Conservation (phyloP, 2,113 vertebrate genomes). For the Aspidoscelis tigris region DNA sequence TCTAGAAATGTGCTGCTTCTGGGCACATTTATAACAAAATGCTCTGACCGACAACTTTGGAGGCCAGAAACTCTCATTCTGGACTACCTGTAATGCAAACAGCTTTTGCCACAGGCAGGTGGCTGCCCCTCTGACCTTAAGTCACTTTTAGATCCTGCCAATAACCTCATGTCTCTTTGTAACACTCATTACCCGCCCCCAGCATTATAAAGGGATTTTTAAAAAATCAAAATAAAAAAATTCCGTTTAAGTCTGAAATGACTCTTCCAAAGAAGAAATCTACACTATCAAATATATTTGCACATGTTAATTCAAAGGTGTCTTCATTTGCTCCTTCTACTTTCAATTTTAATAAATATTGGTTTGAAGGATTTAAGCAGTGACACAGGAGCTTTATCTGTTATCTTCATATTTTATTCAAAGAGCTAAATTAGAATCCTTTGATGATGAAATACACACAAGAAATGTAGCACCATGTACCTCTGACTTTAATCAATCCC, state of each 20-base stretch:
- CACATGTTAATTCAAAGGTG: constrained; percentile 40
- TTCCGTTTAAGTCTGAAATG: constrained; percentile 33
- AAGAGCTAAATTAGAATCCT: constrained; percentile 56
- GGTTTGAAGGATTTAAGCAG: constrained; percentile 45
- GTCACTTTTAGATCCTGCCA: not conserved
- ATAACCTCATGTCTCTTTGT: not conserved
- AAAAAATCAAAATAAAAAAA: not conserved
- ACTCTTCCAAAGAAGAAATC: constrained; percentile 24
- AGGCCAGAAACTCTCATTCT: too few species aligned
- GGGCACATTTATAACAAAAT: too few species aligned
- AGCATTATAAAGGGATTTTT: not conserved
- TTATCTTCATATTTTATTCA: constrained; percentile 53
- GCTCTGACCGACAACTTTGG: too few species aligned
- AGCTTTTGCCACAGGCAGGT: too few species aligned
- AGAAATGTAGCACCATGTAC: constrained; percentile 38
- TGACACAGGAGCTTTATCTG: constrained; percentile 46
- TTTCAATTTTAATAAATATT: constrained; percentile 38
- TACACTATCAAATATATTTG: constrained; percentile 7
- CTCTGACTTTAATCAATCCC: constrained; percentile 64
- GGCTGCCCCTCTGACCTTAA: not conserved
- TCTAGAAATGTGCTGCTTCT: too few species aligned
- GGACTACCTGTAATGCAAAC: too few species aligned
- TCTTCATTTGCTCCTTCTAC: constrained; percentile 33
- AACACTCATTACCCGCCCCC: not conserved
- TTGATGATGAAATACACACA: constrained; percentile 60